A percentile compares a stretch with the other conserved stretches of the same genome.
phyloP scores from a whole-genome alignment of 2,888 invertebrate species.

The Ophioninae sp. region DNA sequence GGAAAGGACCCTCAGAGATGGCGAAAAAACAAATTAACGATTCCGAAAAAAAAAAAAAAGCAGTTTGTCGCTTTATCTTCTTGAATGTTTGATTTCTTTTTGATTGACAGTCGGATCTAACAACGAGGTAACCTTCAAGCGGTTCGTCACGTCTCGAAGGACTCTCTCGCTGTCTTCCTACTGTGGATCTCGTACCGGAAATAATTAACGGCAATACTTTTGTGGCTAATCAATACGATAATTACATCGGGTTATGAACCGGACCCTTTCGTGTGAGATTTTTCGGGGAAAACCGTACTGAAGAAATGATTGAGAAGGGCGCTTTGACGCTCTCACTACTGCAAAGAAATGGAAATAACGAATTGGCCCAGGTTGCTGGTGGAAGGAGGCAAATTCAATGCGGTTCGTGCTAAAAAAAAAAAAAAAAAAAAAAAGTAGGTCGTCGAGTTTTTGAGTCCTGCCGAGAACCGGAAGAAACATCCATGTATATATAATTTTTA shows the following conservation, averaged over 20 bases:
- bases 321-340: background rate
- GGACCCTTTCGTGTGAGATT: background rate
- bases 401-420: background rate
- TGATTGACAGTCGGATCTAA: constrained; percentile 1
- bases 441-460: background rate
- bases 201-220: constrained; percentile 1
- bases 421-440: background rate
- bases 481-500: constrained; percentile 16
- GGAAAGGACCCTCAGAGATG: background rate
- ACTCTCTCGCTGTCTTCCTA: background rate
- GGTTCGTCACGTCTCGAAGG: background rate
- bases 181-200: background rate
- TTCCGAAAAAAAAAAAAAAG: background rate
- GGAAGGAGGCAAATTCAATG: background rate
- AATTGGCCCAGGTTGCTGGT: background rate
- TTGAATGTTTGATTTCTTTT: constrained; percentile 1
- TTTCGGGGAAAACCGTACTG: background rate
- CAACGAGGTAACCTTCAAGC: background rate
- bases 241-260: background rate
- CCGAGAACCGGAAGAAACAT: background rate
- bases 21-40: background rate
- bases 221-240: background rate
- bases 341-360: background rate
- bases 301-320: background rate
- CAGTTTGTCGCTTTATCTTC: background rate